Conservation (phyloP, 2,888 invertebrate species). For the Noctua pronuba region DNA sequence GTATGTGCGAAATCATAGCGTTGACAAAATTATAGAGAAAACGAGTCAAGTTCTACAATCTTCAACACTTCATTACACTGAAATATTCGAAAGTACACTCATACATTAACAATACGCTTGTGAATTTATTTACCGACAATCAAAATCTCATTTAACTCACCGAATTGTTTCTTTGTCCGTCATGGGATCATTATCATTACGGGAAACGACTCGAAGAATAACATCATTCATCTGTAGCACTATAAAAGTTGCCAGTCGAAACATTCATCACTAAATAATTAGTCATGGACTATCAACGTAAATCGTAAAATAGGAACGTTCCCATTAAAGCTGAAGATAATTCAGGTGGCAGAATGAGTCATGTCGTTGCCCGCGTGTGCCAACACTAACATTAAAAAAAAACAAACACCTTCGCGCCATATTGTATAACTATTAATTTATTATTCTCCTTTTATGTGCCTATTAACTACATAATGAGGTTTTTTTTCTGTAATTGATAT, state of each 20-base stretch:
- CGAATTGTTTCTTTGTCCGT: constrained; percentile 59
- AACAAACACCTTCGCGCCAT: constrained; percentile 61
- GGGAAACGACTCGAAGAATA: constrained; percentile 61
- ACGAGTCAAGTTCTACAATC: background rate
- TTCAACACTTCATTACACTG: constrained; percentile 5
- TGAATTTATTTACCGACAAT: constrained; percentile 60
- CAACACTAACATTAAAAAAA: constrained; percentile 77
- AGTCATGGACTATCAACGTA: constrained; percentile 79
- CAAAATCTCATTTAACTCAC: constrained; percentile 61
- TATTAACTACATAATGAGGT: constrained; percentile 23
- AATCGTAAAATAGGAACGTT: constrained; percentile 78
- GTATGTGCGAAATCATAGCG: background rate
- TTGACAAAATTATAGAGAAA: constrained; percentile 8
- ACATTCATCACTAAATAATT: constrained; percentile 76
- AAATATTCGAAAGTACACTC: constrained; percentile 28
- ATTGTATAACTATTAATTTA: constrained; percentile 48
- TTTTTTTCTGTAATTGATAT: constrained; percentile 42
- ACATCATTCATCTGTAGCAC: constrained; percentile 61
- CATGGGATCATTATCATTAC: constrained; percentile 65
- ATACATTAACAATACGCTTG: constrained; percentile 37
- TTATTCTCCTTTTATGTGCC: constrained; percentile 36
- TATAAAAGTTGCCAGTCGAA: constrained; percentile 65
- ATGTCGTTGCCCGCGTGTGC: constrained; percentile 71
- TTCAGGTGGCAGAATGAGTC: constrained; percentile 83
- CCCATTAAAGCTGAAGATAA: constrained; percentile 78